phyloP scores from a whole-genome alignment of 2,797 vertebrate genomes.

The Loriculus beryllinus region DNA sequence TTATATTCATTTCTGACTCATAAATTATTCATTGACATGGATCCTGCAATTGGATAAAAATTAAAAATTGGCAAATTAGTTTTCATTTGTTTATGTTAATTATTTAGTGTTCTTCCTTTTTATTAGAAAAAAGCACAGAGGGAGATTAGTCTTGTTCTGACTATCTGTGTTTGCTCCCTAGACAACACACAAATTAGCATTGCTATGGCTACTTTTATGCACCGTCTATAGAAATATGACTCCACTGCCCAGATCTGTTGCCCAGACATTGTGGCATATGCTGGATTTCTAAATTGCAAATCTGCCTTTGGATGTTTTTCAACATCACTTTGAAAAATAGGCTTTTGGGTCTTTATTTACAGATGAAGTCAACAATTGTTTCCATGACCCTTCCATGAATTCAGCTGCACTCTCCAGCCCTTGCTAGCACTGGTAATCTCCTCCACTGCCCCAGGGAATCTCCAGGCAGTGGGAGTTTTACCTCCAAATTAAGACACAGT shows the following conservation, averaged over 20 bases:
- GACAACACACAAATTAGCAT: neutral
- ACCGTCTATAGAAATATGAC: neutral
- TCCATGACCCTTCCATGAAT: neutral
- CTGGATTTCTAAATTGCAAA: neutral
- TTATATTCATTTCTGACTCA: constrained; percentile 59
- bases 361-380: neutral
- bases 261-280: neutral
- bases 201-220: neutral
- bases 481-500: neutral
- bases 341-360: neutral
- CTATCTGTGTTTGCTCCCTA: neutral
- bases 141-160: constrained; percentile 13
- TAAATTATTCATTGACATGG: constrained; percentile 75
- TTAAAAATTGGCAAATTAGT: constrained; percentile 73
- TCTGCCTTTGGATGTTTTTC: neutral
- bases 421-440: neutral
- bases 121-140: constrained; percentile 6
- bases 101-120: constrained; percentile 64
- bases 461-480: neutral
- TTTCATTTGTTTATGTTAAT: constrained; percentile 76
- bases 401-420: neutral
- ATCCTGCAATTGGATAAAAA: constrained; percentile 56
- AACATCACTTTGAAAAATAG: neutral
- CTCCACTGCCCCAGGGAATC: neutral
- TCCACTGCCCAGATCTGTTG: neutral